Conservation (phyloP, 2,113 vertebrate genomes). For the Malurus cyaneus region DNA sequence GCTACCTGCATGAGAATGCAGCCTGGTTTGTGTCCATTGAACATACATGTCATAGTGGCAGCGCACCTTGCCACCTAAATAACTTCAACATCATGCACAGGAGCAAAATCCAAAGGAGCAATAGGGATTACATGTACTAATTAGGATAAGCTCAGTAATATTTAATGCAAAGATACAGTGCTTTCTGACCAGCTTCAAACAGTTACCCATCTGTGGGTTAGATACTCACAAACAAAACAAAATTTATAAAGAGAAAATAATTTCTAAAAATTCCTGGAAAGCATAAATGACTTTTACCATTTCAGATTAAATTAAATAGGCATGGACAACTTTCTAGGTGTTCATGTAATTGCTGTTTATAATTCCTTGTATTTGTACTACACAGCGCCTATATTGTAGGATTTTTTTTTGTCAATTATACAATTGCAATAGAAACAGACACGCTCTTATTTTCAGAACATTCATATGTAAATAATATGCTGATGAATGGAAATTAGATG, state of each 20-base stretch:
- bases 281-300: neutral
- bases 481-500: constrained; percentile 81
- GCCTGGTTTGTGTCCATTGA: neutral
- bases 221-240: neutral
- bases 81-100: neutral
- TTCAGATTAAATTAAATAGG: constrained; percentile 10
- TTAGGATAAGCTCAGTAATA: neutral
- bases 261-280: neutral
- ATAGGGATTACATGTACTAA: neutral
- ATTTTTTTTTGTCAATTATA: constrained; percentile 60
- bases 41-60: fast-evolving
- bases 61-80: neutral
- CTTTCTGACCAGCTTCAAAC: neutral
- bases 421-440: constrained; percentile 67
- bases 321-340: neutral
- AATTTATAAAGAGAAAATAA: neutral
- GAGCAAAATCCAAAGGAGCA: neutral
- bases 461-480: constrained; percentile 80
- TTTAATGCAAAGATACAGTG: neutral
- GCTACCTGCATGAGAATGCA: neutral
- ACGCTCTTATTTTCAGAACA: constrained; percentile 65
- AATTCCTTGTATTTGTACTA: constrained; percentile 7
- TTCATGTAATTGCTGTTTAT: neutral
- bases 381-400: neutral
- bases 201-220: neutral